Base-by-base conservation (phyloP, 2,797 vertebrate species). In the Xiphorhynchus erythropygius region DNA sequence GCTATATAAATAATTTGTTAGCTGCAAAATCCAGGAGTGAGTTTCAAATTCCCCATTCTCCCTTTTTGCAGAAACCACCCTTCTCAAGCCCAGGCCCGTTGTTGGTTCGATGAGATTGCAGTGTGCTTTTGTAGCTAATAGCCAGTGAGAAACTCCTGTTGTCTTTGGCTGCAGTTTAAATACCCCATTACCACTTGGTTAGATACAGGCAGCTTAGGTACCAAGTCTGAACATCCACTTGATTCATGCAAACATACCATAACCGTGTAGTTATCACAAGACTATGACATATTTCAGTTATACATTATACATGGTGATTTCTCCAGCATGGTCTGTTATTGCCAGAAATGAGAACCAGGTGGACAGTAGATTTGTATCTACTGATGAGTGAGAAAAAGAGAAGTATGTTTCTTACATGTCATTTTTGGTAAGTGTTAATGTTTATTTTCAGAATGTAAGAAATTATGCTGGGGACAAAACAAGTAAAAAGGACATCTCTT, bases 131-230 rank as follows among this genome's bases (percentile, higher is more conserved):
- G 32, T 10, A 76, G 22, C 22, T 50, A 71, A 56, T 18, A n/a
- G 15, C 27, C 23, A 0, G 2, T 75, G 28, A 79, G 23, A 55
- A 84, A 19, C 18, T 75, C 25, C 0, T 1, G 2, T 19, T 68
- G 14, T 25, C 50, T 69, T 73, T 60, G 52, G 8, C 57, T 75
- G 55, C 7, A 27, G 18, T 27, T 82, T n/a, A 55, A 76, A 59
- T 41, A 41, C 4, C 5, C 17, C 0, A 0, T 30, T 49, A 49
- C 28, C 19, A 13, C 32, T n/a, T 0, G 0, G 14, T 75, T 50
- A 65, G 44, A 28, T 9, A 23, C 6, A 53, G 53, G 28, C 30
- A 55, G 5, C 30, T 77, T 47, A 84, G 8, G n/a, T 39, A 16
- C 33, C 52, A 35, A 65, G 9, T 39, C 30, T 60, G 22, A 65